phyloP scores from a whole-genome alignment of 2,888 invertebrate genomes.

The Cinara cedri region DNA sequence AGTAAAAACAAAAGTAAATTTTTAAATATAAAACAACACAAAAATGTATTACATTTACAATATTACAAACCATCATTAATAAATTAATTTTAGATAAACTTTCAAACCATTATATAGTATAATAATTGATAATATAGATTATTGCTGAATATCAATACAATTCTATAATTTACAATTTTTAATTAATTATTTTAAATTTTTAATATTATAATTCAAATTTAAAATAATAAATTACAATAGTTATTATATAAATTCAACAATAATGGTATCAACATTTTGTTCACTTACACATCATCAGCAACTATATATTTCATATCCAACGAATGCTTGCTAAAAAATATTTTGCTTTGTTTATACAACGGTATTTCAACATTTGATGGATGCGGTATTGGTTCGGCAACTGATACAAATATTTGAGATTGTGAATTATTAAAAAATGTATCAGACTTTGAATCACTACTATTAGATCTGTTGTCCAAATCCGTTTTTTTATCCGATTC shows the following conservation, averaged over 20 bases:
- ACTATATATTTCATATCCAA: conserved; percentile 95
- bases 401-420: conserved; percentile 68
- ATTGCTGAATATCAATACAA: neutral
- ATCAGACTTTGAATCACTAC: conserved; percentile 43
- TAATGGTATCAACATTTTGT: neutral
- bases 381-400: conserved; percentile 84
- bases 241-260: neutral
- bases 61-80: too few species aligned
- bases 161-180: neutral
- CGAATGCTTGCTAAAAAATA: conserved; percentile 86
- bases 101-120: too few species aligned
- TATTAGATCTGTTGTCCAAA: conserved; percentile 43
- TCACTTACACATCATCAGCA: conserved; percentile 87
- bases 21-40: neutral
- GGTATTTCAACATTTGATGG: conserved; percentile 92
- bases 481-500: conserved; percentile 53
- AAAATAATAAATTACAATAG: neutral
- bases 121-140: neutral
- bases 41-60: neutral
- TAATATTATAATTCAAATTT: too few species aligned
- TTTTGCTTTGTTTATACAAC: conserved; percentile 77
- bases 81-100: too few species aligned
- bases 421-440: conserved; percentile 63
- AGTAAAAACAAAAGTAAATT: neutral
- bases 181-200: neutral